Evolutionary conservation across 2,888 invertebrate species (phyloP).

Genomic region (Tethea ocularis): DNA sequence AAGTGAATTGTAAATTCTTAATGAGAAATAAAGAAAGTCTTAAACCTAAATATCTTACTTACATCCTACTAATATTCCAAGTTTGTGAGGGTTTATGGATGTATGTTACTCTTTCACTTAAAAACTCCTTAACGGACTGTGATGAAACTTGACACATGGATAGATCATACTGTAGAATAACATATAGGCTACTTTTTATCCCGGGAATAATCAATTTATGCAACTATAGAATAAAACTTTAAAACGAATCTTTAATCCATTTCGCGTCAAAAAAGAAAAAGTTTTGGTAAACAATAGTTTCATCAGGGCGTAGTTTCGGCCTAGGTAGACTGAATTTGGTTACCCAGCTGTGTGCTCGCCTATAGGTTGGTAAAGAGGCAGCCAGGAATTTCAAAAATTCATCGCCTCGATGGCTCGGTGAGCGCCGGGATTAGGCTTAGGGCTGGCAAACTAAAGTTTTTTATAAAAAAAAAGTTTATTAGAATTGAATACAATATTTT

Average conservation of each 20-base stretch:
- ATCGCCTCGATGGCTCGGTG: slow-evolving; percentile 54
- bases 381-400: slow-evolving; percentile 67
- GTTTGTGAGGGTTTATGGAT: no score
- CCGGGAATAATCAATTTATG: no score
- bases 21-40: no score
- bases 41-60: no score
- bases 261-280: not conserved
- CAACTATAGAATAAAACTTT: not conserved
- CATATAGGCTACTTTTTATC: no score
- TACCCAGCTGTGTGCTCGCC: slow-evolving; percentile 25
- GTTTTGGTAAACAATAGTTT: slow-evolving; percentile 6
- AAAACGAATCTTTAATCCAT: not conserved
- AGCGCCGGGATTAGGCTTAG: slow-evolving; percentile 51
- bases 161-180: no score
- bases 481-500: no score
- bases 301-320: slow-evolving; percentile 6
- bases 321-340: slow-evolving; percentile 8
- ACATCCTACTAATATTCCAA: no score
- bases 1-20: no score
- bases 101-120: no score
- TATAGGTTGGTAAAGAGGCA: slow-evolving; percentile 38
- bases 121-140: no score
- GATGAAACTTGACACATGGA: no score
- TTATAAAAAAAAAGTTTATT: not conserved
- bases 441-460: slow-evolving; percentile 35